Evolutionary conservation across 2,113 vertebrate genomes (phyloP).

Genomic region (Hydrochoerus hydrochaeris): DNA sequence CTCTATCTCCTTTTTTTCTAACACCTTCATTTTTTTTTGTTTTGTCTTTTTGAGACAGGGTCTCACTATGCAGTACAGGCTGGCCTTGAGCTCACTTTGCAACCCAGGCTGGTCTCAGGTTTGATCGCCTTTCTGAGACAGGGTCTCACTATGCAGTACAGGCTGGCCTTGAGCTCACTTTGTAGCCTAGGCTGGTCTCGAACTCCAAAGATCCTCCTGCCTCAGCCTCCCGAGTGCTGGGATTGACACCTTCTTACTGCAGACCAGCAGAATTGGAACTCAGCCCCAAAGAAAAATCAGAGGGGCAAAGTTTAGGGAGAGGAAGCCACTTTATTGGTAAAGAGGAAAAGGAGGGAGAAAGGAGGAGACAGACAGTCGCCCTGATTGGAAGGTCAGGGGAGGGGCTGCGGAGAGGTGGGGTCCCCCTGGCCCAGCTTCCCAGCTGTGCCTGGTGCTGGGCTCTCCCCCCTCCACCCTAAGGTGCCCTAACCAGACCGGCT

Average conservation of each 20-base stretch:
- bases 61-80: too few relatives aligned
- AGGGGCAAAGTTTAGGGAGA: background rate
- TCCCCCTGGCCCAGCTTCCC: background rate
- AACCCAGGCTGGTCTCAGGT: too few relatives aligned
- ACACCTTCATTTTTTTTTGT: background rate
- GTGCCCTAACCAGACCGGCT: background rate
- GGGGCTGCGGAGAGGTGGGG: background rate
- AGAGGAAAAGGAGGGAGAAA: background rate
- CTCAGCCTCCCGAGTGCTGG: too few relatives aligned
- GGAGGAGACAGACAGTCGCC: background rate
- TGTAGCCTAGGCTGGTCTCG: too few relatives aligned
- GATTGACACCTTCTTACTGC: too few relatives aligned
- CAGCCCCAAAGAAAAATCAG: background rate
- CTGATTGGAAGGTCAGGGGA: background rate
- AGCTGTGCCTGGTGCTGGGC: background rate
- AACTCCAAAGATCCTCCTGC: too few relatives aligned
- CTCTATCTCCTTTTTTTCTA: background rate
- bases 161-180: too few relatives aligned
- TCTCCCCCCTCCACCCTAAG: rapidly evolving
- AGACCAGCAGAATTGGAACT: background rate
- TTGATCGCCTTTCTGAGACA: too few relatives aligned
- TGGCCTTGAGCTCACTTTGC: too few relatives aligned
- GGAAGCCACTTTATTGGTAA: background rate
- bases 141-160: too few relatives aligned
- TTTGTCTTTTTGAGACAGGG: too few relatives aligned